A percentile compares a stretch with the other conserved stretches of the same genome.
These are phyloP conservation scores for Urocitellus parryii DNA, from an alignment of 2,113 vertebrate species.

Conservation along the genomic window DNA sequence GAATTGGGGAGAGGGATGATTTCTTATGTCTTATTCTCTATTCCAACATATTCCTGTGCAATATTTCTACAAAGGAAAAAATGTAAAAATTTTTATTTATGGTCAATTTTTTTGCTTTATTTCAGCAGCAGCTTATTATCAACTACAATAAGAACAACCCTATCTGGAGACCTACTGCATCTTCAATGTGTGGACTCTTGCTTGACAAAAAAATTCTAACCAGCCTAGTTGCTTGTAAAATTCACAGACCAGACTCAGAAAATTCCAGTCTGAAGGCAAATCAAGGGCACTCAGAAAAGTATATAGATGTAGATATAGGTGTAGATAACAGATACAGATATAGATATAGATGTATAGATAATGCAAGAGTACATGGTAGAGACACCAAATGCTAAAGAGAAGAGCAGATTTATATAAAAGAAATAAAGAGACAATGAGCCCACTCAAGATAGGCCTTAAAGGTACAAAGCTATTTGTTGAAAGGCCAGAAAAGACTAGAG, in stretches of 20 bases:
- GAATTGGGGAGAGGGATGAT: neutral
- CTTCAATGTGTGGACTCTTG: neutral
- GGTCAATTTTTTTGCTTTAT: neutral
- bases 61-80: slow-evolving; percentile 27
- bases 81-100: neutral
- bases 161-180: neutral
- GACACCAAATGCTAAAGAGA: neutral
- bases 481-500: neutral
- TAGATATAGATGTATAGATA: neutral
- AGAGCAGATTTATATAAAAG: neutral
- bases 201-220: slow-evolving; percentile 43
- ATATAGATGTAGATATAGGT: neutral
- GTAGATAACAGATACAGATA: too few species aligned
- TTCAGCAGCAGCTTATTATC: neutral
- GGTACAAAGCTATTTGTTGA: neutral
- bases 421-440: neutral
- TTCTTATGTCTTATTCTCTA: neutral
- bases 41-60: neutral
- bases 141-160: neutral
- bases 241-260: neutral
- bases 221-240: slow-evolving; percentile 2
- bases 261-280: slow-evolving; percentile 38
- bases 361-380: neutral
- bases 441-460: neutral
- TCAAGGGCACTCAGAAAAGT: slow-evolving; percentile 4